A percentile compares a stretch with the other conserved stretches of the same genome.
phyloP scores from a whole-genome alignment of 2,113 vertebrate genomes.

The Herpetotheres cachinnans region DNA sequence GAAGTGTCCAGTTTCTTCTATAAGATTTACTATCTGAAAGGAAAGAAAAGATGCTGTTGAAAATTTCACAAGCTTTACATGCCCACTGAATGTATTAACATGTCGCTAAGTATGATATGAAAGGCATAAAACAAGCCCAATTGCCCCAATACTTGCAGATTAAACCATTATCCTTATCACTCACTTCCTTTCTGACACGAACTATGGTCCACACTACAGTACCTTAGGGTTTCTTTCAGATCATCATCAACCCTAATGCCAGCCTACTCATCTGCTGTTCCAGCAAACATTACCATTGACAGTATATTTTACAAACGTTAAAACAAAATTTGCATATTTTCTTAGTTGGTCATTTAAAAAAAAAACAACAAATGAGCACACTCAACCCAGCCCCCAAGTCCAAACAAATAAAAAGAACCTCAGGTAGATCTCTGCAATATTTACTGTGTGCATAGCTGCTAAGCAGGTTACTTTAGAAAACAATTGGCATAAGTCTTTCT shows the following conservation, averaged over 20 bases:
- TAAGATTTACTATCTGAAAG: constrained; percentile 95
- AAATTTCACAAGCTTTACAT: background rate
- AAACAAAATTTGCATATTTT: background rate
- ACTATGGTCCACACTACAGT: background rate
- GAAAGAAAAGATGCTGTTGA: constrained; percentile 14
- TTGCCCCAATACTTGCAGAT: background rate
- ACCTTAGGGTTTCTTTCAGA: background rate
- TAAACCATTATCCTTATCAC: background rate
- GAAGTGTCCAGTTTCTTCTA: constrained; percentile 98
- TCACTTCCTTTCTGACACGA: background rate
- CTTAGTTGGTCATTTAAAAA: background rate
- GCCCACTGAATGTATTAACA: background rate
- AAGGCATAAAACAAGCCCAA: background rate
- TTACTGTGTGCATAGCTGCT: background rate
- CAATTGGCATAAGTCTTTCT: background rate
- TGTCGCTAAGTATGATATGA: background rate
- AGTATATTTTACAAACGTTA: background rate
- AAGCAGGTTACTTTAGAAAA: background rate
- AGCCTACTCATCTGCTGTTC: background rate
- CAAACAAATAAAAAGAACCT: background rate
- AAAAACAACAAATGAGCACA: background rate
- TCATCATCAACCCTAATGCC: background rate
- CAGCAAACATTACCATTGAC: background rate
- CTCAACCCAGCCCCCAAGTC: background rate
- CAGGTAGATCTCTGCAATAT: background rate